Evolutionary conservation across 2,113 vertebrate species (phyloP).

Genomic region (Athene noctua): DNA sequence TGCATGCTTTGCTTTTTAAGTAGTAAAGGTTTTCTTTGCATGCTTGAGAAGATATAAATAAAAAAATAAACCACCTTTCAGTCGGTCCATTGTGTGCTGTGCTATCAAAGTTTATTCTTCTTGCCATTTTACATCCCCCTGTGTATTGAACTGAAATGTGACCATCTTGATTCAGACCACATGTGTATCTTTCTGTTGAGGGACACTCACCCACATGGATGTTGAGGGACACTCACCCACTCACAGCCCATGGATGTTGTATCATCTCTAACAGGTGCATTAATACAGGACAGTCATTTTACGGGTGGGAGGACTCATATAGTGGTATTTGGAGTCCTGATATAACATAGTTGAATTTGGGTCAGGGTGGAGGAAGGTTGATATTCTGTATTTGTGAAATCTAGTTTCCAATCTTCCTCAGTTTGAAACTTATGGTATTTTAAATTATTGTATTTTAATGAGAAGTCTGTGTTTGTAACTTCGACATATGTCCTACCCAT

Average conservation of each 20-base stretch:
- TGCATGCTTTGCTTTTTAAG: background rate
- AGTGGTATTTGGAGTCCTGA: background rate
- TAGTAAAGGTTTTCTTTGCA: background rate
- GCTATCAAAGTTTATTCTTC: background rate
- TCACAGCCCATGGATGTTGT: background rate
- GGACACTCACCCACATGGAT: background rate
- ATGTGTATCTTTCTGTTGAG: background rate
- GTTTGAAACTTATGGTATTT: background rate
- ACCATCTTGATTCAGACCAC: background rate
- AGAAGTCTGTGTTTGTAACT: background rate
- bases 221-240: background rate
- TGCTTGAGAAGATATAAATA: background rate
- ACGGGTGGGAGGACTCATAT: background rate
- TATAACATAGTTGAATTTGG: background rate
- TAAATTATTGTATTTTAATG: background rate
- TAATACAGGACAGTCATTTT: accelerated
- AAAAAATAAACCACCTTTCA: background rate
- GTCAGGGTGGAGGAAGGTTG: background rate
- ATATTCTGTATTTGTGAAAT: background rate
- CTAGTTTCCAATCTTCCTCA: background rate
- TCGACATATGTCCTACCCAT: background rate
- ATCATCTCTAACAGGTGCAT: background rate
- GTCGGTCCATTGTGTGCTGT: background rate
- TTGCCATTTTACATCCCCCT: background rate
- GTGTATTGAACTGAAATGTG: background rate